Conservation (phyloP, 2,797 vertebrate species). For the Rhinogobio ventralis region DNA sequence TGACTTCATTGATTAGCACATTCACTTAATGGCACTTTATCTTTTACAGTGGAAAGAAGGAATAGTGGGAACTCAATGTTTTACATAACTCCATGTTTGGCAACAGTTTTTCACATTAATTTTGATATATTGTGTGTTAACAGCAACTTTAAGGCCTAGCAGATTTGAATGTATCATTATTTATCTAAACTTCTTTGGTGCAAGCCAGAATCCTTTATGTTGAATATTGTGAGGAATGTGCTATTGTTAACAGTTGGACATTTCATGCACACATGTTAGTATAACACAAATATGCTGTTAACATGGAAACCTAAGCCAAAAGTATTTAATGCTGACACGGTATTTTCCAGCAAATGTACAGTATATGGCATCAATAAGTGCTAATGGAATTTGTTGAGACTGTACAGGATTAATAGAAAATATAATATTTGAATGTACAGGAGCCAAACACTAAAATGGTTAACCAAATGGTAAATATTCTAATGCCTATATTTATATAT, state of each 20-base stretch:
- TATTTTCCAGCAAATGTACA: slow-evolving; percentile 1
- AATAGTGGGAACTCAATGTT: slow-evolving; percentile 15
- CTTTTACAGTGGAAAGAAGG: neutral
- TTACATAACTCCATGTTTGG: slow-evolving; percentile 35
- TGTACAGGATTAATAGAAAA: slow-evolving; percentile 4
- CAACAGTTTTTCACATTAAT: slow-evolving; percentile 5
- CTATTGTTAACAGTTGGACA: neutral
- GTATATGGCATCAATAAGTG: slow-evolving; percentile 11
- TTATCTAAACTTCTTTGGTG: slow-evolving; percentile 35
- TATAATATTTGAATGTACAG: neutral
- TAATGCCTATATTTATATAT: neutral
- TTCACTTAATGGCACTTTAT: slow-evolving; percentile 42
- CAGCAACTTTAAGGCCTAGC: slow-evolving; percentile 11
- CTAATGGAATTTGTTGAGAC: neutral
- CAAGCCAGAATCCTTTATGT: neutral
- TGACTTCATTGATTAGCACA: slow-evolving; percentile 7
- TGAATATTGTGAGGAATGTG: slow-evolving; percentile 19
- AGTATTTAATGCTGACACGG: neutral
- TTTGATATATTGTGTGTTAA: slow-evolving; percentile 36
- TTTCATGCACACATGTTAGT: slow-evolving; percentile 2
- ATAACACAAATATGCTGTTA: slow-evolving; percentile 25
- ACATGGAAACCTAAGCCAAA: neutral
- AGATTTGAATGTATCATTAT: neutral
- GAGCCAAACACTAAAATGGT: neutral
- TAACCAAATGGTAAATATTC: slow-evolving; percentile 5